phyloP scores from a whole-genome alignment of 2,797 vertebrate genomes.

The Myotis daubentonii region DNA sequence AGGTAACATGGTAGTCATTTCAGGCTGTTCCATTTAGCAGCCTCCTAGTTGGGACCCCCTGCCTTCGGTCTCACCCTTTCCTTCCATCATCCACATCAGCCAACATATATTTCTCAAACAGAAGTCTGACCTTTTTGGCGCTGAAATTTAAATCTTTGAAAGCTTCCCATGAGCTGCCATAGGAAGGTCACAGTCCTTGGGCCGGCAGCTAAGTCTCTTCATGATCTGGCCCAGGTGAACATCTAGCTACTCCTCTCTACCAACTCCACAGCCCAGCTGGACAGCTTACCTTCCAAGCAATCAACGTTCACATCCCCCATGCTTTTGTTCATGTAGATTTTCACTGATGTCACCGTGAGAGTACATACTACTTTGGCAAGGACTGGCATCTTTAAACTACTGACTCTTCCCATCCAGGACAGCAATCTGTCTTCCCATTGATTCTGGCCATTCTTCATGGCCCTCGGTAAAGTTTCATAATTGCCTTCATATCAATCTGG shows the following conservation, averaged over 20 bases:
- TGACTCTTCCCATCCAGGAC: not conserved
- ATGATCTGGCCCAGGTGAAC: not conserved
- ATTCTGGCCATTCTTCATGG: not conserved
- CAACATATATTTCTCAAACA: not conserved
- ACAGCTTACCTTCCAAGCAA: not conserved
- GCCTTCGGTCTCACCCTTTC: not conserved
- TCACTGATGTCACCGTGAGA: not conserved
- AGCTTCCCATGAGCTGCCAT: not conserved
- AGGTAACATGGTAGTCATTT: not conserved
- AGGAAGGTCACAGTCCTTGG: not conserved
- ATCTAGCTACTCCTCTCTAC: not conserved
- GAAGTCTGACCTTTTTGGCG: not conserved
- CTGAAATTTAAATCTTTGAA: not conserved
- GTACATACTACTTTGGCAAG: not conserved
- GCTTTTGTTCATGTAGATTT: conserved; percentile 1
- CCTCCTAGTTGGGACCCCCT: not conserved
- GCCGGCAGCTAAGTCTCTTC: not conserved
- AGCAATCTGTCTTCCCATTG: not conserved
- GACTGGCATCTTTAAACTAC: not conserved
- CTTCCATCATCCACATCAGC: not conserved
- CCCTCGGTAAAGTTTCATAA: conserved; percentile 9
- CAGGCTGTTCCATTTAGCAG: not conserved
- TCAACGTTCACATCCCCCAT: not conserved
- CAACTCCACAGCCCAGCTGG: not conserved
- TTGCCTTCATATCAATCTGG: conserved; percentile 1